Evolutionary conservation across 2,888 invertebrate species (phyloP).

Genomic region (Rhopalosiphum nymphaeae): DNA sequence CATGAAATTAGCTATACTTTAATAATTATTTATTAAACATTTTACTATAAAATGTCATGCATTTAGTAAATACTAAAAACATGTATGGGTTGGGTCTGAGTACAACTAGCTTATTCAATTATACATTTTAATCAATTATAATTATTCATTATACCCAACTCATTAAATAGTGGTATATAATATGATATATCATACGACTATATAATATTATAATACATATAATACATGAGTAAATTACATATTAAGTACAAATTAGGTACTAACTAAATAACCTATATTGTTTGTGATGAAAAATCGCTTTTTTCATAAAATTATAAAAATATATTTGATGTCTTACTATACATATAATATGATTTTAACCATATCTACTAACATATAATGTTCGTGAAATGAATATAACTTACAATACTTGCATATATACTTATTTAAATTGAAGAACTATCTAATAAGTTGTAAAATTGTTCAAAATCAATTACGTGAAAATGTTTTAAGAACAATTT

Average conservation of each 20-base stretch:
- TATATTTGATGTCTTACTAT: neutral
- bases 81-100: too few species aligned
- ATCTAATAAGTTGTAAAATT: neutral
- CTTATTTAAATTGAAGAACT: neutral
- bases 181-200: neutral
- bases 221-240: neutral
- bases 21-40: neutral
- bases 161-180: neutral
- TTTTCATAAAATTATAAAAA: neutral
- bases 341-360: neutral
- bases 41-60: neutral
- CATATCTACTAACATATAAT: neutral
- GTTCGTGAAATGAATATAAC: neutral
- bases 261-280: neutral
- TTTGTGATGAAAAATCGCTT: neutral
- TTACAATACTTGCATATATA: neutral
- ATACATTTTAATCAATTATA: neutral
- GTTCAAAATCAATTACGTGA: neutral
- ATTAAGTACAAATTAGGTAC: too few species aligned
- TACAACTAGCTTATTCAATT: neutral
- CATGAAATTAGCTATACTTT: neutral
- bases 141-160: neutral
- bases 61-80: neutral
- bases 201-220: neutral
- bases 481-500: neutral